These are phyloP conservation scores for Acanthosepion pharaonis DNA, from an alignment of 2,888 invertebrate species.

Conservation along the genomic window DNA sequence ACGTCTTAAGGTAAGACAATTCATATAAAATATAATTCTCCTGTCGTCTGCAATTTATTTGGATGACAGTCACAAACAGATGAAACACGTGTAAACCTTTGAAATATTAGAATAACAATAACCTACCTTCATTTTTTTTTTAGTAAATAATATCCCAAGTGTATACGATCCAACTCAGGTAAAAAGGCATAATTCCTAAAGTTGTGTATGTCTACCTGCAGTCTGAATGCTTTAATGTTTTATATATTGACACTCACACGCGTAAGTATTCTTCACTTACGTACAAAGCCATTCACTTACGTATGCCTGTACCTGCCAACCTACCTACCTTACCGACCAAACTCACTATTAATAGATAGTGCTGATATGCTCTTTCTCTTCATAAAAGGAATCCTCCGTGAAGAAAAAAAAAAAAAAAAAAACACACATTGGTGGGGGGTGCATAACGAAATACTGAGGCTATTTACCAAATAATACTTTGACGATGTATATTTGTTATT, in stretches of 20 bases:
- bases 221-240: neutral
- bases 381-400: too few species aligned
- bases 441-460: too few species aligned
- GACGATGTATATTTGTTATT: too few species aligned
- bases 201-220: neutral
- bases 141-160: neutral
- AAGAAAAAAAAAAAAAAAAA: too few species aligned
- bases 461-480: too few species aligned
- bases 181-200: neutral
- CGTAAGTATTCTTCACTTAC: slow-evolving; percentile 18
- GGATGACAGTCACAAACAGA: too few species aligned
- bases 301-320: neutral
- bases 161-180: slow-evolving; percentile 33
- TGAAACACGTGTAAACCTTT: too few species aligned
- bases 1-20: too few species aligned
- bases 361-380: too few species aligned
- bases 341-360: neutral
- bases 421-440: too few species aligned
- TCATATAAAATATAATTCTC: too few species aligned
- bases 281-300: slow-evolving; percentile 20
- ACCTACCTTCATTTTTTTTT: neutral
- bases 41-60: too few species aligned
- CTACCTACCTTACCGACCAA: neutral
- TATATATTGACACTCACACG: neutral
- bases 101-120: neutral